Base-by-base conservation (phyloP, 2,888 invertebrate genomes). In the Poecilus cupreus region DNA sequence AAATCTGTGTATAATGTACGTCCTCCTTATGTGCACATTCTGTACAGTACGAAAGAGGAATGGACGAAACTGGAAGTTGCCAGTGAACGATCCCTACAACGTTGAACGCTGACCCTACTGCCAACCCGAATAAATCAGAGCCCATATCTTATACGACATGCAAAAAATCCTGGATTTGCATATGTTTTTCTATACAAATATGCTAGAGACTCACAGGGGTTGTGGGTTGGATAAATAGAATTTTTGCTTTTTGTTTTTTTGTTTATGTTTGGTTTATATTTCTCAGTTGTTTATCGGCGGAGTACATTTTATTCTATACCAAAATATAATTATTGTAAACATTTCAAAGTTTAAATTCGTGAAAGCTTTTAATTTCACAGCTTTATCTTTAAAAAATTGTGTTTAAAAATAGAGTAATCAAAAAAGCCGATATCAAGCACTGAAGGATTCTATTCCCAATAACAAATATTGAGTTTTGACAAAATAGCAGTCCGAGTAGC, bases 101-200 rank as follows among this genome's bases (percentile, higher is more conserved):
- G 24, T 26, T 60, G 60, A 60, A 22, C 60, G 24, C 24, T 72
- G 72, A 22, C 49, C 22, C 72, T 49, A 43, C 46, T 72, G 72
- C 46, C 46, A 46, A 43, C 49, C 46, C 22, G 72, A 72, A 72
- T 72, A 72, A 72, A 72, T 72, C 72, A 72, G 72, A 72, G 13
- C 46, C 46, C 72, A 72, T 72, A 72, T 72, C 72, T 72, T 72
- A 39, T 72, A 72, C 43, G 72, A 72, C 72, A 46, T 26, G 72
- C 72, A 72, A 72, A 72, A 72, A 72, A 72, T 72, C 72, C 49
- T 49, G 72, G 72, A 72, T 72, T 72, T 72, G 72, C 72, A 72
- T 72, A 49, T 72, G 49, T 72, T 72, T 43, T 49, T 49, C 72
- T 24, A 72, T 72, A 72, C 72, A 72, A 72, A 72, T 46, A 72